Evolutionary conservation across 2,797 vertebrate genomes (phyloP).

Genomic region (Lepus townsendii): DNA sequence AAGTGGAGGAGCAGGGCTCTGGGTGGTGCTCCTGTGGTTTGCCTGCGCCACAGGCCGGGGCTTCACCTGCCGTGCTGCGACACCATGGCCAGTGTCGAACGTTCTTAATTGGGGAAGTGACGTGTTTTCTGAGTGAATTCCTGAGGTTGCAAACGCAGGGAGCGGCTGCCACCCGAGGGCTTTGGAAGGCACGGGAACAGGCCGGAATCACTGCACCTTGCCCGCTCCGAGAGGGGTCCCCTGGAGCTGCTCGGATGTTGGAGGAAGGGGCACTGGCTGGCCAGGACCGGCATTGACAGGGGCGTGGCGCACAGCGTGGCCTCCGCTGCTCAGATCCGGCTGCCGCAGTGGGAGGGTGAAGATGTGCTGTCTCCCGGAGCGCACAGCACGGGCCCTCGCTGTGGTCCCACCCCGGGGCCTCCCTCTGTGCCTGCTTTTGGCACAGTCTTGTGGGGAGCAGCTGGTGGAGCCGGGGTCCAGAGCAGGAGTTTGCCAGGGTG

Average conservation of each 20-base stretch:
- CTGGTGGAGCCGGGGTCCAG: background rate
- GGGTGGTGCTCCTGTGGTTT: no score
- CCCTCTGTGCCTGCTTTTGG: background rate
- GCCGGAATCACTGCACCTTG: background rate
- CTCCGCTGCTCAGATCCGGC: background rate
- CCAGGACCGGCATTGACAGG: background rate
- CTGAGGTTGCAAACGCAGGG: no score
- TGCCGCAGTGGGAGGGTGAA: fast-evolving
- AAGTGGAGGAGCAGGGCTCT: no score
- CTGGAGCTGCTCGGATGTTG: background rate
- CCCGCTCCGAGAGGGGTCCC: background rate
- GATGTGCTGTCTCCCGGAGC: no score
- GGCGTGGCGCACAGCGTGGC: background rate
- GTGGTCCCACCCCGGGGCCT: background rate
- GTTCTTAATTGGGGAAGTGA: background rate
- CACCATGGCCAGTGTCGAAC: no score
- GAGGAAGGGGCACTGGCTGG: background rate
- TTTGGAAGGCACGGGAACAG: background rate
- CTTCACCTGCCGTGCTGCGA: no score
- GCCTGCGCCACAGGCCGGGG: no score
- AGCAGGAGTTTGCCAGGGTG: background rate
- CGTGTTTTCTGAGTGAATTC: background rate
- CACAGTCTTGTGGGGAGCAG: background rate
- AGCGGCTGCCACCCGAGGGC: no score
- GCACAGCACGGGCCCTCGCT: no score